Evolutionary conservation across 23 tunicate species (phyloP).

Genomic region (Trididemnum clinides): DNA sequence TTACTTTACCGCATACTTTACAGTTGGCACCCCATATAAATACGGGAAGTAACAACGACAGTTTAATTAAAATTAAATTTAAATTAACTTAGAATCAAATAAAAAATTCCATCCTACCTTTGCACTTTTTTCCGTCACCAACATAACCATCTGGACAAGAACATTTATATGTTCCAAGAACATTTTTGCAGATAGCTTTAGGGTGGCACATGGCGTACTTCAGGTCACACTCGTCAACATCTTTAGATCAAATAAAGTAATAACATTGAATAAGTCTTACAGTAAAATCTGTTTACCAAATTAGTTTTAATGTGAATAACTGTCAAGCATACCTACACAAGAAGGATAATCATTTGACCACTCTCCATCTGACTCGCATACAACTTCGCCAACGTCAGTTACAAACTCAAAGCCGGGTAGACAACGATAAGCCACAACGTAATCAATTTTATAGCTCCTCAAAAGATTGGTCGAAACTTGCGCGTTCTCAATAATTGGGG

Average conservation of each 20-base stretch:
- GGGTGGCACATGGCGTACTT: conserved; percentile 14
- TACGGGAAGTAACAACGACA: background rate
- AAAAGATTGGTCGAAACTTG: background rate
- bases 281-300: background rate
- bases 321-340: conserved; percentile 17
- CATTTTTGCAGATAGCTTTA: conserved; percentile 49
- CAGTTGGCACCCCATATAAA: too few relatives aligned
- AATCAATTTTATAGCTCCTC: background rate
- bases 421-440: background rate
- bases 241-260: background rate
- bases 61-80: too few relatives aligned
- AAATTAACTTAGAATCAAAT: background rate
- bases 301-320: background rate
- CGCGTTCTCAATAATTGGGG: background rate
- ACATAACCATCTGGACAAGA: conserved; percentile 48
- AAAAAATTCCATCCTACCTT: conserved; percentile 1
- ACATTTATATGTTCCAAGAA: conserved; percentile 45
- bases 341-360: conserved; percentile 37
- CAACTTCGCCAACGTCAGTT: background rate
- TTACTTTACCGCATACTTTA: too few relatives aligned
- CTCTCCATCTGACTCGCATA: conserved; percentile 28
- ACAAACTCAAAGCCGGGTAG: conserved; percentile 9
- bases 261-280: background rate
- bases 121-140: conserved; percentile 54
- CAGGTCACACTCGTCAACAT: conserved; percentile 56